Conservation (phyloP, 1,140 invertebrate genomes). For the Pogonomyrmex barbatus region DNA sequence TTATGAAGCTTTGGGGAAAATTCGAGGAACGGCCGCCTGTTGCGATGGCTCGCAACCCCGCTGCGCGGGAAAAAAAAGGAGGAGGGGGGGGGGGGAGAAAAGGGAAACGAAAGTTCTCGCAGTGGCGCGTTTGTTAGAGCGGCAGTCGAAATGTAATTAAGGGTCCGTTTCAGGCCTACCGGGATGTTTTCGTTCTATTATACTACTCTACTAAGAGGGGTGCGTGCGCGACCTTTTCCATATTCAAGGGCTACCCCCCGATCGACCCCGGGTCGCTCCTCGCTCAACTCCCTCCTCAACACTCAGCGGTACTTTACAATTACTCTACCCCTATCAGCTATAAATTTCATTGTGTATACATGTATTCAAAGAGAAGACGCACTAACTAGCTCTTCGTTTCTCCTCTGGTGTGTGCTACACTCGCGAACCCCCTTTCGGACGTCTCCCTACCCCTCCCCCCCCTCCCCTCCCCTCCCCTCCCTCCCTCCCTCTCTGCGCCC, state of each 20-base stretch:
- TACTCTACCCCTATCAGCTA: constrained; percentile 80
- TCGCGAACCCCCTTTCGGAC: background rate
- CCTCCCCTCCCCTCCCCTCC: constrained; percentile 69
- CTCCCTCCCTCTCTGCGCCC: constrained; percentile 38
- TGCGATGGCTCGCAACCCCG: constrained; percentile 2
- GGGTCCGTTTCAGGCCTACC: constrained; percentile 77
- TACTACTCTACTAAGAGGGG: constrained; percentile 64
- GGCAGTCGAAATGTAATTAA: constrained; percentile 79
- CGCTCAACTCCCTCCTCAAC: constrained; percentile 15
- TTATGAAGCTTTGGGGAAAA: background rate
- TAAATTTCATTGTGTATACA: constrained; percentile 84
- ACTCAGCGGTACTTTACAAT: constrained; percentile 79
- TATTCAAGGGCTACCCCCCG: constrained; percentile 36
- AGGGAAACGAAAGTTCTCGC: background rate
- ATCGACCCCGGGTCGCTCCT: constrained; percentile 21
- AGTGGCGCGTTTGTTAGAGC: constrained; percentile 61
- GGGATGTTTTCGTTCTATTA: constrained; percentile 85
- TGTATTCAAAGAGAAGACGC: constrained; percentile 77
- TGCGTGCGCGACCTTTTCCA: constrained; percentile 3
- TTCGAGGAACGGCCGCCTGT: constrained; percentile 24
- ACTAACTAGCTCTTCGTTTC: background rate
- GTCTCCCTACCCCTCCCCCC: constrained; percentile 50
- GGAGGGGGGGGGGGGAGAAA: background rate
- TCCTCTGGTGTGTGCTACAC: background rate
- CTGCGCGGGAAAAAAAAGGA: background rate